phyloP scores from a whole-genome alignment of 1,140 invertebrate genomes.

The Philotrypesis tridentata region DNA sequence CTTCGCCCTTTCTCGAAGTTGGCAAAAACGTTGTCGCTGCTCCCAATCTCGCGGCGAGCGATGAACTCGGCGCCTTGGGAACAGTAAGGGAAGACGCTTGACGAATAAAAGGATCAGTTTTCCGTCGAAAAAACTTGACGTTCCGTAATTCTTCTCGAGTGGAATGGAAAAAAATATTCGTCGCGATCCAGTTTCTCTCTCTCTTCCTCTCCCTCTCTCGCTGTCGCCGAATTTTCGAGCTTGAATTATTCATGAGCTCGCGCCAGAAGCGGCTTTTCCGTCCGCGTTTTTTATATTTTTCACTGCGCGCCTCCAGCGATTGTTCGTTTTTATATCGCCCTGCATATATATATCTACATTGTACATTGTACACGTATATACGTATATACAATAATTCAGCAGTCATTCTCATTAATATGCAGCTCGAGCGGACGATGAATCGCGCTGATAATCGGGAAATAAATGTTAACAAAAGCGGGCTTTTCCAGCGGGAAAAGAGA shows the following conservation, averaged over 20 bases:
- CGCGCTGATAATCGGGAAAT: slow-evolving; percentile 37
- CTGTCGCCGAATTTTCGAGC: background rate
- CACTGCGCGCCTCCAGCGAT: background rate
- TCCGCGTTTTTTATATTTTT: background rate
- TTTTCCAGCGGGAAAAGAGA: background rate
- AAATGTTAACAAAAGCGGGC: slow-evolving; percentile 16
- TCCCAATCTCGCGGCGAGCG: background rate
- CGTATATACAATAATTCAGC: background rate
- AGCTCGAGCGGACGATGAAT: background rate
- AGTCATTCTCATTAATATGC: background rate
- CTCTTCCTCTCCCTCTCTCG: background rate
- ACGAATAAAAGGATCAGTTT: background rate
- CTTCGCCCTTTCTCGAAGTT: background rate
- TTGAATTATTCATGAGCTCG: slow-evolving; percentile 20
- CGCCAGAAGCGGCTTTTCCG: background rate
- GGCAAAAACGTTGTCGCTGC: background rate
- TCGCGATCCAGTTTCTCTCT: slow-evolving; percentile 8
- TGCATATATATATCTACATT: background rate
- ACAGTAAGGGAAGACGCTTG: background rate
- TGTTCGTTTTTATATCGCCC: background rate
- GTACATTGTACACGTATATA: background rate
- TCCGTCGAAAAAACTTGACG: background rate
- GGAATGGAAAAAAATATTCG: background rate
- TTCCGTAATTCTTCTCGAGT: background rate
- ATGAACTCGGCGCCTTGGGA: slow-evolving; percentile 2